Evolutionary conservation across 2,888 invertebrate species (phyloP).

Genomic region (Theodoxus fluviatilis): DNA sequence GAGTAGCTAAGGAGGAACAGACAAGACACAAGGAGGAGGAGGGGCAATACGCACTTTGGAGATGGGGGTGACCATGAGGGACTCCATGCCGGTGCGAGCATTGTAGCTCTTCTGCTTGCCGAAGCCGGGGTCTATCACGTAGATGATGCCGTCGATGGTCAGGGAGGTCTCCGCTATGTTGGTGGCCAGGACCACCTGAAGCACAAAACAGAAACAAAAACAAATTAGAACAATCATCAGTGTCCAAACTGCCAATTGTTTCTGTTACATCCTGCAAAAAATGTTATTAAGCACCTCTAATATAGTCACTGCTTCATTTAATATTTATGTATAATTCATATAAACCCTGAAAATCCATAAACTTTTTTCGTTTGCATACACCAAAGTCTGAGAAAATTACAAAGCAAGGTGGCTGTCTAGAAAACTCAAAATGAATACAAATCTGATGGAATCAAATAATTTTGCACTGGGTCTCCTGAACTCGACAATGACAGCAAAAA

Average conservation of each 20-base stretch:
- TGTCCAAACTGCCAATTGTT: neutral
- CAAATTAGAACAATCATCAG: neutral
- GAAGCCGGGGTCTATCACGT: slow-evolving; percentile 99
- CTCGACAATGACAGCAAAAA: too few relatives aligned
- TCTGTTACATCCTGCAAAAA: neutral
- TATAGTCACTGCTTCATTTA: neutral
- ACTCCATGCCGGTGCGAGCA: slow-evolving; percentile 97
- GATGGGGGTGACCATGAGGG: slow-evolving; percentile 96
- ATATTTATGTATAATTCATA: neutral
- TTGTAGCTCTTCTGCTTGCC: slow-evolving; percentile 98
- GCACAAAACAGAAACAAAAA: neutral
- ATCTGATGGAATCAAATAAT: too few relatives aligned
- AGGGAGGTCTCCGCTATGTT: slow-evolving; percentile 99
- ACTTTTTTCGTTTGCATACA: too few relatives aligned
- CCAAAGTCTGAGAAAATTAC: too few relatives aligned
- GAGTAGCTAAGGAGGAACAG: too few relatives aligned
- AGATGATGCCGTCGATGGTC: slow-evolving; percentile 98
- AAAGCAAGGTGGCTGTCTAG: neutral
- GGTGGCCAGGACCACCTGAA: slow-evolving; percentile 88
- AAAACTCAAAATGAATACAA: neutral
- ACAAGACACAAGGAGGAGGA: too few relatives aligned
- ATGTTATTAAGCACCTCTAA: neutral
- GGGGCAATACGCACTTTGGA: slow-evolving; percentile 81
- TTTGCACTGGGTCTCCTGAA: too few relatives aligned
- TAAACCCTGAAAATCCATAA: too few relatives aligned